Evolutionary conservation across 2,888 invertebrate species (phyloP).

Genomic region (Atrina japonica): DNA sequence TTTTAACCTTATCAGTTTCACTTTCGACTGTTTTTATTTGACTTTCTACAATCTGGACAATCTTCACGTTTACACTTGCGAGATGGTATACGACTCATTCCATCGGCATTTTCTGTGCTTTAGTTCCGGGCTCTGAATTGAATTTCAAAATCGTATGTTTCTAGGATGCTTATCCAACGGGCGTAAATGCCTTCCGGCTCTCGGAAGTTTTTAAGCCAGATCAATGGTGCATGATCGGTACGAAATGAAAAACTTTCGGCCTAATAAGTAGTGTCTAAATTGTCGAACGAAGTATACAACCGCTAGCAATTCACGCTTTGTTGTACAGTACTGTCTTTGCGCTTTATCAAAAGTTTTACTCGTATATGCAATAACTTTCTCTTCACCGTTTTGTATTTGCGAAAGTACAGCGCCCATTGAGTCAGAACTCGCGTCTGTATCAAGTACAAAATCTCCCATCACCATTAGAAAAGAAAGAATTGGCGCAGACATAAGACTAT

Average conservation of each 20-base stretch:
- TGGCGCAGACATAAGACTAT: constrained; percentile 7
- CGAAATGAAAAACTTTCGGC: no score
- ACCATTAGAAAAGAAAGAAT: constrained; percentile 32
- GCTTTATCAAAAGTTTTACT: constrained; percentile 37
- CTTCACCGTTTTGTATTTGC: constrained; percentile 48
- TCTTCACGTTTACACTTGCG: background rate
- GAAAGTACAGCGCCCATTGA: constrained; percentile 51
- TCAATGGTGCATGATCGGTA: constrained; percentile 53
- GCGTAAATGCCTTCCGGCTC: constrained; percentile 43
- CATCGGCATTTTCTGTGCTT: background rate
- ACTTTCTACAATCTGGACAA: constrained; percentile 4
- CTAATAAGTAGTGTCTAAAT: constrained; percentile 51
- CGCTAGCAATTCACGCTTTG: constrained; percentile 43
- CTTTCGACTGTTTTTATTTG: no score
- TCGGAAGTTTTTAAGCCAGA: constrained; percentile 49
- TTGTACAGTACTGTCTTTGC: constrained; percentile 45
- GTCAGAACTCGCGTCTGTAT: constrained; percentile 48
- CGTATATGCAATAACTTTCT: no score
- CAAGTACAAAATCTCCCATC: no score
- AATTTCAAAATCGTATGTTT: background rate
- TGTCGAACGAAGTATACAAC: constrained; percentile 46
- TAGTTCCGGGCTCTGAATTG: background rate
- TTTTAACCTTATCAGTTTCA: no score
- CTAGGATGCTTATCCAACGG: constrained; percentile 6
- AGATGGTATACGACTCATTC: background rate